A percentile compares a stretch with the other conserved stretches of the same genome.
These are phyloP conservation scores for Mimas tiliae DNA, from an alignment of 2,888 invertebrate species.

Conservation along the genomic window DNA sequence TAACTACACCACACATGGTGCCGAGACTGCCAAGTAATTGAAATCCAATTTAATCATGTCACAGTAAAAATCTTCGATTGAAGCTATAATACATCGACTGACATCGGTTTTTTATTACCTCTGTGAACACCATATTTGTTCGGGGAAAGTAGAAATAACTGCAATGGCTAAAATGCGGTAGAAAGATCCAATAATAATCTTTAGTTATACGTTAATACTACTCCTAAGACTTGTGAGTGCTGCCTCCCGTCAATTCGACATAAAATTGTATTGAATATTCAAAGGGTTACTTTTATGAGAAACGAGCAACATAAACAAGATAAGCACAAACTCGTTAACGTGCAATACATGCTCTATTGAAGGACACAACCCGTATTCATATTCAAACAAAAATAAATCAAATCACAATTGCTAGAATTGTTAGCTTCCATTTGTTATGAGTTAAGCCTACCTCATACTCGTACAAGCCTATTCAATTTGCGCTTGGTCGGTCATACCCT, in stretches of 20 bases:
- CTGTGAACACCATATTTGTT: not conserved
- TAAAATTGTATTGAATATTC: too few relatives aligned
- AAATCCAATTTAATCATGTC: constrained; percentile 32
- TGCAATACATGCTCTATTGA: not conserved
- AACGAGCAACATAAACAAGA: too few relatives aligned
- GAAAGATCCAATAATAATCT: too few relatives aligned
- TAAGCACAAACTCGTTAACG: too few relatives aligned
- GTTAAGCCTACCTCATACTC: constrained; percentile 14
- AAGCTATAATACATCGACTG: constrained; percentile 5
- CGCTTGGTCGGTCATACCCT: constrained; percentile 13
- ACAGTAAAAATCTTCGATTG: constrained; percentile 11
- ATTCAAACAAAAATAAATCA: not conserved
- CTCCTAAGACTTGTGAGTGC: too few relatives aligned
- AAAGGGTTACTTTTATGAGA: too few relatives aligned
- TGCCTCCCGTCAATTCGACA: too few relatives aligned
- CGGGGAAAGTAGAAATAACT: not conserved
- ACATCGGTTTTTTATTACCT: constrained; percentile 7
- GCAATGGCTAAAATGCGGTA: too few relatives aligned
- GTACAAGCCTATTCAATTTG: constrained; percentile 18
- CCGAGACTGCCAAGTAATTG: constrained; percentile 16
- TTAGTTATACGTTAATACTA: too few relatives aligned
- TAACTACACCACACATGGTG: constrained; percentile 31
- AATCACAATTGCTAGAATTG: not conserved
- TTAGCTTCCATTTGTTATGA: constrained; percentile 4
- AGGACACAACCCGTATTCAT: not conserved